Conservation (phyloP, 2,113 vertebrate genomes). For the Pimephales promelas region DNA sequence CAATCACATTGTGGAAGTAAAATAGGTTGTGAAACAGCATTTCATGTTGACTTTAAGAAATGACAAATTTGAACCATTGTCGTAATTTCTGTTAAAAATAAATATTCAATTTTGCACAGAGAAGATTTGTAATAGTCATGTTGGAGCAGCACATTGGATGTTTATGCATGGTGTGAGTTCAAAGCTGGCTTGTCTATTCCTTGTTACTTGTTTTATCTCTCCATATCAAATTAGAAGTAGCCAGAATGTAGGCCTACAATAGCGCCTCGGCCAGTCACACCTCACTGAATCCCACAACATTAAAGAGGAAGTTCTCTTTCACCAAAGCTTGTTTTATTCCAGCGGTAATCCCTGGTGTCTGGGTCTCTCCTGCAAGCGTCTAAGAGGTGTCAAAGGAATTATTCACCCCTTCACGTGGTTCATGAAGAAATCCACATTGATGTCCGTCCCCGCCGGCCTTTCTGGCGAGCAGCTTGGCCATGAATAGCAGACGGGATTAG, state of each 20-base stretch:
- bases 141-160: background rate
- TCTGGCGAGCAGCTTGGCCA: conserved; percentile 61
- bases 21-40: background rate
- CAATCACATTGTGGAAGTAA: no score
- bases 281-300: conserved; percentile 12
- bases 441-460: conserved; percentile 59
- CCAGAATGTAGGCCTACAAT: background rate
- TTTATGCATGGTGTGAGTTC: background rate
- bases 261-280: background rate
- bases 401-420: conserved; percentile 62
- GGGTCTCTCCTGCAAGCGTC: conserved; percentile 47
- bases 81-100: background rate
- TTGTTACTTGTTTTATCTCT: background rate
- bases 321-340: conserved; percentile 42
- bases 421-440: conserved; percentile 64
- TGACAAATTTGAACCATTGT: background rate
- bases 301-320: conserved; percentile 57
- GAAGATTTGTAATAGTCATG: background rate
- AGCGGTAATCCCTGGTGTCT: conserved; percentile 54
- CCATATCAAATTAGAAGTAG: background rate
- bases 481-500: conserved; percentile 69
- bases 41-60: background rate
- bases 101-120: background rate
- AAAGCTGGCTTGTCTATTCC: background rate
- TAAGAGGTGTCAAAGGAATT: conserved; percentile 65